Base-by-base conservation (phyloP, 2,797 vertebrate genomes). In the Brachymystax lenok region DNA sequence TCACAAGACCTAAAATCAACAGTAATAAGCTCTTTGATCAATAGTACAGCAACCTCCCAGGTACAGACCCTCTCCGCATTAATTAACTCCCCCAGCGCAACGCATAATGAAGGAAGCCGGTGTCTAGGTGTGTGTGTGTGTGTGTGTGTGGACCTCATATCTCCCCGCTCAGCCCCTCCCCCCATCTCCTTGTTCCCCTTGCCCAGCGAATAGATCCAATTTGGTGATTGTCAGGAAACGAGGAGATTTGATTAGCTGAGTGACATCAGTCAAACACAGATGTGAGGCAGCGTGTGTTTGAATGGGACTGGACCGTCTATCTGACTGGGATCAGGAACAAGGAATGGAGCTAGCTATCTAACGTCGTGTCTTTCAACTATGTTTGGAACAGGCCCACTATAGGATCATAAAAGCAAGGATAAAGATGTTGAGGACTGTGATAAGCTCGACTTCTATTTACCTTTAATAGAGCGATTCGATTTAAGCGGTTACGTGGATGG, bases 1-100 rank as follows among this genome's bases (percentile, higher is more conserved):
- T 79, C 86, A 88, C 83, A 84, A 80, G 79, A 85, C 76, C 73
- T 77, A 83, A 85, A 86, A 86, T 90, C 84, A 86, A 86, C 83
- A 87, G 83, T 82, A 88, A 87, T 88, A 85, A 87, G 71, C 51
- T 56, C 82, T 83, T 85, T 81, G 81, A 89, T 88, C 84, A 85
- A 87, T 87, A 85, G 84, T 80, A 75, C 73, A 85, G 80, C 84
- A 78, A 24, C 67, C 78, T 82, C 84, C 80, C 87, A 85, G 78
- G 79, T 81, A 72, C 75, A 85, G 69, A 82, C 78, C 71, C 76
- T 68, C 69, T 66, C 74, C 50, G 76, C 76, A 86, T 87, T 82
- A 82, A 88, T 83, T 80, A 87, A 76, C 77, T 71, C 74, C 14
- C 56, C 59, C 17, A 35, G 51, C 19, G 73, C 12, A 54, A 63